Evolutionary conservation across 2,888 invertebrate species (phyloP), one percentile per base, ranked within the genome.

Genomic region (Eupithecia tripunctaria): DNA sequence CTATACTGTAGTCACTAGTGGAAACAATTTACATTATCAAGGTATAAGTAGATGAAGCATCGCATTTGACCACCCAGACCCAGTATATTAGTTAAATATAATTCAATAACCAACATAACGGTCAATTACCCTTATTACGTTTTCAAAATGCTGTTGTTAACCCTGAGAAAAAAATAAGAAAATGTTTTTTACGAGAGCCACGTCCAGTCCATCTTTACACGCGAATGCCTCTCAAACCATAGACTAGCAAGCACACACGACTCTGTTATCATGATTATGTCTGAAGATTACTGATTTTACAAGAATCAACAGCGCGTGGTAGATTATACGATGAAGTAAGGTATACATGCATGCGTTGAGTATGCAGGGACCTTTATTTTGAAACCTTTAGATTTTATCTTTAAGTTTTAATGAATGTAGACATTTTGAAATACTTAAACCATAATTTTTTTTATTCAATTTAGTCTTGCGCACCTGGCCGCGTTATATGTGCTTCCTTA

Each of bases 281-380:
- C 27, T 76, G 64, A 79, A 75, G 67, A 79, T 79, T 74, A 75
- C 76, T 32, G 73, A 81, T 78, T 79, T 79, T 82, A 81, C 80
- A 73, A 76, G 72, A 79, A 71, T 68, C 82, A 86, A 76, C 86
- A 73, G 81, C 76, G 84, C 86, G 85, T 83, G 73, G 82, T 81
- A 77, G 79, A 84, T 82, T 62, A 62, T 82, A 80, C 81, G 21
- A 21, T 51, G 21, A 51, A 51, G 21, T 43, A n/a, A 47, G 51
- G 51, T 47, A n/a, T 10, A 47, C 47, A 82, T 41, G 82, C 76
- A 77, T 83, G 84, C 84, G 85, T 83, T 77, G 77, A 79, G 74
- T 82, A 81, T 84, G 80, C 78, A 71, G 70, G 75, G 36, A 60
- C 70, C 73, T 76, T 78, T 72, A 71, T 81, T 67, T 82, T 80